Conservation (phyloP, 2,888 invertebrate genomes). For the Congeria kusceri region DNA sequence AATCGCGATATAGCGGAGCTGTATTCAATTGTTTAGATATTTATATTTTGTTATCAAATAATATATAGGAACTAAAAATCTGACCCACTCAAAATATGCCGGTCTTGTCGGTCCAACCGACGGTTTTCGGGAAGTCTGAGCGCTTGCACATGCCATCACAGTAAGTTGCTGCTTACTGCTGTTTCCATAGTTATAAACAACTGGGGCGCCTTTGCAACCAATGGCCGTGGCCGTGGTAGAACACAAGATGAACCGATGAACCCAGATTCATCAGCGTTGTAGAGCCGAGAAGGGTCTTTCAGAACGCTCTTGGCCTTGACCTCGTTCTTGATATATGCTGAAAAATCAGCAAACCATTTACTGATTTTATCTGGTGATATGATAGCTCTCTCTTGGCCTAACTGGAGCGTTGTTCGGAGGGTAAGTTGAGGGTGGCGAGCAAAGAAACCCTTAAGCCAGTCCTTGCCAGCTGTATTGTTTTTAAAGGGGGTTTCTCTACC, state of each 20-base stretch:
- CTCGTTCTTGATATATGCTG: constrained; percentile 7
- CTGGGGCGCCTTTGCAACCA: constrained; percentile 25
- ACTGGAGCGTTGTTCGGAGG: constrained; percentile 29
- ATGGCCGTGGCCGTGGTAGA: constrained; percentile 11
- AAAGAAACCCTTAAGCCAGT: constrained; percentile 27
- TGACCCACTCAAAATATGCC: no score
- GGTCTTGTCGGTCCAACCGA: no score
- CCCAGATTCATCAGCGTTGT: constrained; percentile 30
- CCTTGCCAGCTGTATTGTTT: constrained; percentile 30
- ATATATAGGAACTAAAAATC: no score
- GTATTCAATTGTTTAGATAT: no score
- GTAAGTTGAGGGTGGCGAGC: constrained; percentile 19
- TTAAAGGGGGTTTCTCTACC: constrained; percentile 28
- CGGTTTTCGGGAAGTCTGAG: no score
- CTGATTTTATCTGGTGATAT: constrained; percentile 17
- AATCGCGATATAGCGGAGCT: no score
- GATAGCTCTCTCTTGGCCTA: constrained; percentile 28
- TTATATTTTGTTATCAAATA: no score
- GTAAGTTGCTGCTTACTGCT: constrained; percentile 23
- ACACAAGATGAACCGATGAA: constrained; percentile 16
- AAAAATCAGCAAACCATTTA: constrained; percentile 18
- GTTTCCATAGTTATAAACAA: constrained; percentile 26
- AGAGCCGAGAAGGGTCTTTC: constrained; percentile 13
- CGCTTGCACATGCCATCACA: constrained; percentile 14
- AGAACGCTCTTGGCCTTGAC: constrained; percentile 3